phyloP scores from a whole-genome alignment of 2,797 vertebrate genomes.

The Psittacula derbiana region DNA sequence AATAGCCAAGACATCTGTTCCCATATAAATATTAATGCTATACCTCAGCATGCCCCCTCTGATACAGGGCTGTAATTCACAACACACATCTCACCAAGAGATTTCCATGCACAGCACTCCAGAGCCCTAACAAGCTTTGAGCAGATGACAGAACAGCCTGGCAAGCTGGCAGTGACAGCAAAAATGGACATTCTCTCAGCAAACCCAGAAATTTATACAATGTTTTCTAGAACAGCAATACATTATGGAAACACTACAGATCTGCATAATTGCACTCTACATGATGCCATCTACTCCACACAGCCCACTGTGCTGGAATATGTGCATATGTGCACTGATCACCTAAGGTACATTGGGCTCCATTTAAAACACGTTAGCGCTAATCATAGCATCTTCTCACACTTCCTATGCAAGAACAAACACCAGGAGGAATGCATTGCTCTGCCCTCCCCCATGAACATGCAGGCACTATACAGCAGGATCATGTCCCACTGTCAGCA shows the following conservation, averaged over 20 bases:
- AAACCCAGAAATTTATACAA: neutral
- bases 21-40: neutral
- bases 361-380: neutral
- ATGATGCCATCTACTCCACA: neutral
- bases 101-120: neutral
- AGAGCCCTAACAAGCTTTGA: conserved; percentile 30
- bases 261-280: conserved; percentile 12
- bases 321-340: neutral
- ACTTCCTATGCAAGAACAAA: neutral
- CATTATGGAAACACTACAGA: neutral
- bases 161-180: neutral
- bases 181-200: neutral
- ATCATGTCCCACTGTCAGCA: neutral
- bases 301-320: conserved; percentile 14
- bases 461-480: neutral
- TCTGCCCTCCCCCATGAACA: neutral
- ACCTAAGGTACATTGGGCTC: neutral
- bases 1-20: conserved; percentile 1
- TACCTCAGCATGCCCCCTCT: conserved; percentile 1
- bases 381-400: neutral
- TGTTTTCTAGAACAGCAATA: neutral
- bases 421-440: neutral
- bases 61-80: neutral
- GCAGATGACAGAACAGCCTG: conserved; percentile 3
- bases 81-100: neutral